phyloP scores from a whole-genome alignment of 2,888 invertebrate genomes.

The Choristoneura rosaceana region DNA sequence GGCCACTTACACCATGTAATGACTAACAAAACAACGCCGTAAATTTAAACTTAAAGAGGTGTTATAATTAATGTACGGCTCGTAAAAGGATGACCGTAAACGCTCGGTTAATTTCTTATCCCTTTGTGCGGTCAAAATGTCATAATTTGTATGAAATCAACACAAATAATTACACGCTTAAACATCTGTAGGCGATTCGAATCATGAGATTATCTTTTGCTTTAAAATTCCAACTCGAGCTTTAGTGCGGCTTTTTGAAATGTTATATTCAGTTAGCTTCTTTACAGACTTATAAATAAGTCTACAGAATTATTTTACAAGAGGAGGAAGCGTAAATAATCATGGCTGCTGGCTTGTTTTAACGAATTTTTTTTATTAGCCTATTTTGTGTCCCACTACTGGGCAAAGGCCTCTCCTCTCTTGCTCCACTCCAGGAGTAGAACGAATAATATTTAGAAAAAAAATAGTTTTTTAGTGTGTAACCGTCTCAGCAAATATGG shows the following conservation, averaged over 20 bases:
- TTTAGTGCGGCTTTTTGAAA: background rate
- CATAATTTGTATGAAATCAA: conserved; percentile 75
- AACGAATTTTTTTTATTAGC: no score
- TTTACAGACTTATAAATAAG: background rate
- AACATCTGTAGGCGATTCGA: conserved; percentile 47
- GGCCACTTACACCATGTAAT: conserved; percentile 67
- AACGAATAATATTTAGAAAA: no score
- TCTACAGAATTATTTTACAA: background rate
- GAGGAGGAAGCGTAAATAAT: no score
- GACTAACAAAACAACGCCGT: conserved; percentile 77
- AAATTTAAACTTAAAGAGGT: conserved; percentile 83
- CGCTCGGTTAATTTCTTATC: conserved; percentile 70
- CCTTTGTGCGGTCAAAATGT: conserved; percentile 71
- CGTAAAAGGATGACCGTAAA: conserved; percentile 76
- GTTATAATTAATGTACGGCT: conserved; percentile 82
- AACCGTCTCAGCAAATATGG: no score
- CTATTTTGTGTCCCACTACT: no score
- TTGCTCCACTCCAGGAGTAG: no score
- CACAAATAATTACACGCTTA: conserved; percentile 58
- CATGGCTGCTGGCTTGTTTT: no score
- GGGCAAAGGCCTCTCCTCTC: no score
- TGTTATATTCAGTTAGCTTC: background rate
- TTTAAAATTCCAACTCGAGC: conserved; percentile 1
- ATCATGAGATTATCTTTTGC: conserved; percentile 27
- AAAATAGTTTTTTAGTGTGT: no score